Percentiles rank a stretch among this genome's conserved stretches.
Conservation (phyloP, 2,113 vertebrate genomes). For the Corythornis madagascariensis region DNA sequence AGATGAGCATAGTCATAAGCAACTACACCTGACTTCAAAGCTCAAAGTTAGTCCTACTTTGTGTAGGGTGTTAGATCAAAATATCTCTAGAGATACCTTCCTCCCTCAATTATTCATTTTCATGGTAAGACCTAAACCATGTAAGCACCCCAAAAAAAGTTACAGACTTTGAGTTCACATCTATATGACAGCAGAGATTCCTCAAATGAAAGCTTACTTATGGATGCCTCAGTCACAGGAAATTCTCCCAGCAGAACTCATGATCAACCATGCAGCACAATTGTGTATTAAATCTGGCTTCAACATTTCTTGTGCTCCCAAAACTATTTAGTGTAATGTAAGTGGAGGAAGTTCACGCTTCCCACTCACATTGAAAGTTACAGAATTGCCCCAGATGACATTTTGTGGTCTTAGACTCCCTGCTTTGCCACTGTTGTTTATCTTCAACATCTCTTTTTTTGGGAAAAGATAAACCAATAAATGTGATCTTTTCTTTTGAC, state of each 20-base stretch:
- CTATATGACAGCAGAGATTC: not conserved
- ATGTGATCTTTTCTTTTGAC: constrained; percentile 12
- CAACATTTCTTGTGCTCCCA: not conserved
- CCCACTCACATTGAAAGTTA: not conserved
- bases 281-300: not conserved
- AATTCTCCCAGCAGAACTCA: not conserved
- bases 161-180: not conserved
- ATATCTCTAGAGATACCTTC: not conserved
- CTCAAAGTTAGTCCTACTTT: not conserved
- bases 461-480: not conserved
- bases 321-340: not conserved
- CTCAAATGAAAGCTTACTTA: not conserved
- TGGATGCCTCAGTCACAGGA: not conserved
- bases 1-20: not conserved
- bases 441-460: not conserved
- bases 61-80: not conserved
- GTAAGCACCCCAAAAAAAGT: not conserved
- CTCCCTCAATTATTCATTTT: not conserved
- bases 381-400: not conserved
- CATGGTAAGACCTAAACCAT: not conserved
- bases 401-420: not conserved
- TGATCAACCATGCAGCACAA: not conserved
- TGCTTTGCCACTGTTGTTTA: constrained; percentile 19
- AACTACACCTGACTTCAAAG: not conserved
- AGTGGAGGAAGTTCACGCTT: not conserved